A percentile compares a stretch with the other conserved stretches of the same genome.
Evolutionary conservation across 2,888 invertebrate species (phyloP).

Genomic region (Macaria notata): DNA sequence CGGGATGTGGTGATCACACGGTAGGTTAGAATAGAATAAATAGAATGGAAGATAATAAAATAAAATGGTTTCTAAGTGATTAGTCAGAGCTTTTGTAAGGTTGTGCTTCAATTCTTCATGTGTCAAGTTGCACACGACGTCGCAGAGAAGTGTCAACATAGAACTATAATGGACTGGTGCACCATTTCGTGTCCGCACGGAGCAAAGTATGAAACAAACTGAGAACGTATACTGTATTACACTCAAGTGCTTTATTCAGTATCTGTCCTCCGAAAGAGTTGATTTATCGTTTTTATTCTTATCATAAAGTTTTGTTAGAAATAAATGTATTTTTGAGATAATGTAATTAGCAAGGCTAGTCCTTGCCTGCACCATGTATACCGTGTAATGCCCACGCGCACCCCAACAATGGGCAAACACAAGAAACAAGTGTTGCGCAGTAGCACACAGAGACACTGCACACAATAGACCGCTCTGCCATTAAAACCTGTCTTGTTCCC

Average conservation of each 20-base stretch:
- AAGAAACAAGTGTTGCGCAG: constrained; percentile 63
- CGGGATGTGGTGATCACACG: constrained; percentile 30
- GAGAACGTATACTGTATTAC: too few relatives aligned
- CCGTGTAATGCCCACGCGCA: constrained; percentile 58
- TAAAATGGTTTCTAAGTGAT: constrained; percentile 4
- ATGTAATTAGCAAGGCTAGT: too few relatives aligned
- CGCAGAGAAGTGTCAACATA: not conserved
- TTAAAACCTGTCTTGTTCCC: constrained; percentile 51
- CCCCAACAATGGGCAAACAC: constrained; percentile 52
- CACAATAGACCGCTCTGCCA: constrained; percentile 65
- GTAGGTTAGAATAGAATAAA: constrained; percentile 14
- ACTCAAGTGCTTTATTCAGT: too few relatives aligned
- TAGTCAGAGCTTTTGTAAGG: constrained; percentile 18
- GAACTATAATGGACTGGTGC: too few relatives aligned
- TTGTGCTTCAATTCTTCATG: constrained; percentile 30
- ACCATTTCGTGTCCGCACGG: too few relatives aligned
- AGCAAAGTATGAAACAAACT: too few relatives aligned
- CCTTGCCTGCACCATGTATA: too few relatives aligned
- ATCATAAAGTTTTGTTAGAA: too few relatives aligned
- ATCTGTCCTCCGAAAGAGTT: too few relatives aligned
- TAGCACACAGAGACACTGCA: constrained; percentile 49
- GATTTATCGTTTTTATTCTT: too few relatives aligned
- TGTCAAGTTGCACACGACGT: constrained; percentile 36
- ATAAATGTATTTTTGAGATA: too few relatives aligned
- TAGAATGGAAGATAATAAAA: not conserved